Base-by-base conservation (phyloP, 2,113 vertebrate species). In the Semnornis frantzii region DNA sequence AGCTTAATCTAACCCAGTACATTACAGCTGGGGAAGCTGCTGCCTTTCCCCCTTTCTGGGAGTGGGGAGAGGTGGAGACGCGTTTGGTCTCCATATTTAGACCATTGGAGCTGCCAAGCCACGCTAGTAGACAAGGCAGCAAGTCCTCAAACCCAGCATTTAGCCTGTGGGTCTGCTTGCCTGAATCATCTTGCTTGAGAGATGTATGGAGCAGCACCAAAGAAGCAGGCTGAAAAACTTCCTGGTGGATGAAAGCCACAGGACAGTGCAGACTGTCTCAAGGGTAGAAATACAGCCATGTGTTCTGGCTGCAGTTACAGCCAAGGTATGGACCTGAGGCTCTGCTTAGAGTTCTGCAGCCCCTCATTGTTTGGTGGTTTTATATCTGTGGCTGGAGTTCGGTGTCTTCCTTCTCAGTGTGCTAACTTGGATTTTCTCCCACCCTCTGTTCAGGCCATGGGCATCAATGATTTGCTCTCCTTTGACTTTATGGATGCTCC, bases 401-500 rank as follows among this genome's bases (percentile, higher is more conserved):
- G n/a, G 21, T 52, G 8, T 63, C 15, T 72, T 74, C 15, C 30
- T 63, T 81, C 52, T 77, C 16, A 13, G 5, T 55, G 63, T 58
- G 68, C 30, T 76, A 86, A 75, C 25, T 24, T 54, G 6, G 4
- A 1, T 59, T 77, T 92, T 91, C 44, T 90, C 76, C 10, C 16
- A 80, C 44, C 30, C 34, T 25, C 28, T 81, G 8, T 80, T 54
- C 87, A 99, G 99, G 99, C 99, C 8, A 99, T 99, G 99, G 99
- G 99, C 80, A 99, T 99, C 97, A 99, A 99, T 10, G 99, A 99
- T 95, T 96, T 99, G 82, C 98, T 99, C 37, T 99, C 99, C 27
- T 99, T 99, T 73, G 99, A 99, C 97, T 99, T 99, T 69, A 99
- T 99, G 99, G 99, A 99, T 50, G 99, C 99, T 54, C 99, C 99